Evolutionary conservation across 2,113 vertebrate genomes (phyloP).

Genomic region (Thermophis baileyi): DNA sequence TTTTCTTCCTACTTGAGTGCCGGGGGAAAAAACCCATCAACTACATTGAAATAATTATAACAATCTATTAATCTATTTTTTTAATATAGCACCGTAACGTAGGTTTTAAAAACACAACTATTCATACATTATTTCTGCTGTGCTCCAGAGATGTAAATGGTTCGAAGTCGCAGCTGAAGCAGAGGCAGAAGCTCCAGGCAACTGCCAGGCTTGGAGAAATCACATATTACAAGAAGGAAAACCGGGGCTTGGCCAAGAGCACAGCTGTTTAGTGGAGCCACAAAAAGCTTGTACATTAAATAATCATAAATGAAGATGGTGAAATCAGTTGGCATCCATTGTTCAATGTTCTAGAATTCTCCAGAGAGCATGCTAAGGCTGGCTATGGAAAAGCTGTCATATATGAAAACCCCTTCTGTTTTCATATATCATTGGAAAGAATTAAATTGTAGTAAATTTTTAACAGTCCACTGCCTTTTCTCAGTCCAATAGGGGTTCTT

Average conservation of each 20-base stretch:
- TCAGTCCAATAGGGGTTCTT: background rate
- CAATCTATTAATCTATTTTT: conserved; percentile 36
- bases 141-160: conserved; percentile 38
- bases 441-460: background rate
- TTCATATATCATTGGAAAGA: conserved; percentile 12
- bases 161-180: conserved; percentile 44
- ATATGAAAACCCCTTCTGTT: background rate
- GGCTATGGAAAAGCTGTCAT: conserved; percentile 4
- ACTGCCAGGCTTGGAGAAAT: conserved; percentile 39
- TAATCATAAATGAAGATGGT: conserved; percentile 63
- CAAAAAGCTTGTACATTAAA: conserved; percentile 62
- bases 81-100: conserved; percentile 30
- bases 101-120: conserved; percentile 33
- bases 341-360: conserved; percentile 43
- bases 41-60: conserved; percentile 19
- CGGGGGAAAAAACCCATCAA: background rate
- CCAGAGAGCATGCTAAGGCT: conserved; percentile 44
- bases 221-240: conserved; percentile 22
- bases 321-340: conserved; percentile 62
- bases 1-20: background rate
- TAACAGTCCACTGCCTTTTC: background rate
- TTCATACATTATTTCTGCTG: conserved; percentile 46
- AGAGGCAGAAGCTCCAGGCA: conserved; percentile 38
- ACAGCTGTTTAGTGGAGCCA: conserved; percentile 54
- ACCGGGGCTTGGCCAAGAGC: conserved; percentile 29